Evolutionary conservation across 2,113 vertebrate species (phyloP).

Genomic region (Marcusenius ussheri): DNA sequence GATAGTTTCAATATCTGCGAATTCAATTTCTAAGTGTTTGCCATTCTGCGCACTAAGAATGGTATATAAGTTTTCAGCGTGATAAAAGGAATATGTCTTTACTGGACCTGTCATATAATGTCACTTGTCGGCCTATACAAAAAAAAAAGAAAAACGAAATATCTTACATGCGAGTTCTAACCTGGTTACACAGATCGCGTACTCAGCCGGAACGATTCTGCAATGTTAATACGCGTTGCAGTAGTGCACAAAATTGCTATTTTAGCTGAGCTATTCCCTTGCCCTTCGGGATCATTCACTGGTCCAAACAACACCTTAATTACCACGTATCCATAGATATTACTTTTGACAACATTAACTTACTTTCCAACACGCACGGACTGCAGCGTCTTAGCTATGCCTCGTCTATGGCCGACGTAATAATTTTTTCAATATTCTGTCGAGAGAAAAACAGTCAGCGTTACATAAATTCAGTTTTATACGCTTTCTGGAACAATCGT

Average conservation of each 20-base stretch:
- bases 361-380: neutral
- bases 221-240: neutral
- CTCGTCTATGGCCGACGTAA: neutral
- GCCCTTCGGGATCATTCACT: neutral
- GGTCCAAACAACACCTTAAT: neutral
- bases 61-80: neutral
- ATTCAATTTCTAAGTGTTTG: neutral
- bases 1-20: neutral
- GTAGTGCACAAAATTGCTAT: neutral
- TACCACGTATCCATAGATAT: neutral
- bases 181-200: constrained; percentile 17
- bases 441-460: neutral
- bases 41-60: neutral
- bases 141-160: neutral
- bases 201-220: constrained; percentile 17
- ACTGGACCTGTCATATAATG: neutral
- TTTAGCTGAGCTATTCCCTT: neutral
- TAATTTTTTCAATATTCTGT: neutral
- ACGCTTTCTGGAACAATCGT: neutral
- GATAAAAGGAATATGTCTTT: neutral
- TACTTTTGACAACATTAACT: neutral
- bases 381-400: neutral
- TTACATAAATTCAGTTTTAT: neutral
- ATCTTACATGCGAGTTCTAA: constrained; percentile 23
- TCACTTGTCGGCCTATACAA: neutral